phyloP scores from a whole-genome alignment of 2,797 vertebrate species.

The Schizopygopsis pylzovi region DNA sequence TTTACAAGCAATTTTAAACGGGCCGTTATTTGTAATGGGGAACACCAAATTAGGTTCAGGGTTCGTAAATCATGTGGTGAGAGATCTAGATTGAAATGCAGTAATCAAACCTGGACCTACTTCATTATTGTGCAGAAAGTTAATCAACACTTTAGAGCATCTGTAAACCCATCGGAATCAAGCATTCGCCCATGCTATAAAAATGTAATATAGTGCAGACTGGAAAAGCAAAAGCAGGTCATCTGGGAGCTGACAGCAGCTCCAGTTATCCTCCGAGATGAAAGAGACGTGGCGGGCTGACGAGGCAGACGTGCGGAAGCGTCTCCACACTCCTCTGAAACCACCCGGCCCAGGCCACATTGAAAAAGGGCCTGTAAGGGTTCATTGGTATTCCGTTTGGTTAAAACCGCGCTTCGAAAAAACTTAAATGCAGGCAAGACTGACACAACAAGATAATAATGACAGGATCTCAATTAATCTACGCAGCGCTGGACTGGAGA shows the following conservation, averaged over 20 bases:
- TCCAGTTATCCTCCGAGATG: constrained; percentile 49
- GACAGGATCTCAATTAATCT: constrained; percentile 53
- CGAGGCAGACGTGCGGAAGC: constrained; percentile 35
- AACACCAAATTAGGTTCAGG: background rate
- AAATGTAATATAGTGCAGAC: background rate
- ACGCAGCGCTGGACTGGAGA: constrained; percentile 3
- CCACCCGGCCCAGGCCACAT: background rate
- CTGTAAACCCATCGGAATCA: background rate
- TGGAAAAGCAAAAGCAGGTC: constrained; percentile 46
- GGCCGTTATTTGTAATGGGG: background rate
- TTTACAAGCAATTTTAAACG: background rate
- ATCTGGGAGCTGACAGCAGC: constrained; percentile 44
- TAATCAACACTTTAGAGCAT: background rate
- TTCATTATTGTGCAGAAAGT: background rate
- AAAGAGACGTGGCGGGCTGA: constrained; percentile 44
- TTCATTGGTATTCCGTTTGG: constrained; percentile 41
- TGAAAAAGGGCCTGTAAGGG: background rate
- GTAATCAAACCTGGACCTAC: background rate
- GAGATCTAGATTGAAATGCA: background rate
- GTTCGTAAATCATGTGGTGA: background rate
- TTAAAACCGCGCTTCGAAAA: background rate
- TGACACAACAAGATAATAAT: constrained; percentile 50
- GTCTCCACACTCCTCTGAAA: constrained; percentile 17
- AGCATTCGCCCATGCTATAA: background rate
- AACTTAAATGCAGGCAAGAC: background rate